phyloP scores from a whole-genome alignment of 2,113 vertebrate genomes.

The Upupa epops region DNA sequence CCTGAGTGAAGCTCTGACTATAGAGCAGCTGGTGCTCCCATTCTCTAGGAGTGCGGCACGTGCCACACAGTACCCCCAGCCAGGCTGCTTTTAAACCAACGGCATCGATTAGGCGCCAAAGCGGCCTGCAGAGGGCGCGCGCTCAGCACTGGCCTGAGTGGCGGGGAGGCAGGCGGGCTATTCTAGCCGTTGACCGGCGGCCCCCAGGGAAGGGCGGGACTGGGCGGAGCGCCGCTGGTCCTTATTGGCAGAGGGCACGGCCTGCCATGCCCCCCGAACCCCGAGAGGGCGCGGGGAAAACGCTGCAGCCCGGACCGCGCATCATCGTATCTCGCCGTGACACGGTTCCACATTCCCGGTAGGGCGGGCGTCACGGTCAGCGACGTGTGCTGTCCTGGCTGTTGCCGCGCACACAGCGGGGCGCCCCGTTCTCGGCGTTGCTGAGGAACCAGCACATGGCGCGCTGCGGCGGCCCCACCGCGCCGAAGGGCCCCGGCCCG shows the following conservation, averaged over 20 bases:
- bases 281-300: background rate
- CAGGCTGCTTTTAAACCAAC: background rate
- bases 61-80: rapidly evolving
- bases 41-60: rapidly evolving
- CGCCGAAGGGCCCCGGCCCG: background rate
- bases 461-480: background rate
- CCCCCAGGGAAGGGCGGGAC: background rate
- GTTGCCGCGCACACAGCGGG: background rate
- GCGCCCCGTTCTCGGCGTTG: background rate
- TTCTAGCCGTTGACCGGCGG: no score
- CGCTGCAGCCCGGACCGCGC: no score
- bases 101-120: no score
- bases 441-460: constrained; percentile 45
- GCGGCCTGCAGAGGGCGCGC: background rate
- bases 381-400: background rate
- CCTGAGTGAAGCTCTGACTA: background rate
- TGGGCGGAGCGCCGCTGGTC: background rate
- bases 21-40: no score
- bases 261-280: no score
- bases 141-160: rapidly evolving
- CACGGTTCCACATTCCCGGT: no score
- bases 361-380: background rate
- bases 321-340: background rate
- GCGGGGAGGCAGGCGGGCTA: background rate
- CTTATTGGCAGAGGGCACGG: background rate